Evolutionary conservation across 2,888 invertebrate species (phyloP), one percentile per base, ranked within the genome.

Genomic region (Eupithecia dodoneata): DNA sequence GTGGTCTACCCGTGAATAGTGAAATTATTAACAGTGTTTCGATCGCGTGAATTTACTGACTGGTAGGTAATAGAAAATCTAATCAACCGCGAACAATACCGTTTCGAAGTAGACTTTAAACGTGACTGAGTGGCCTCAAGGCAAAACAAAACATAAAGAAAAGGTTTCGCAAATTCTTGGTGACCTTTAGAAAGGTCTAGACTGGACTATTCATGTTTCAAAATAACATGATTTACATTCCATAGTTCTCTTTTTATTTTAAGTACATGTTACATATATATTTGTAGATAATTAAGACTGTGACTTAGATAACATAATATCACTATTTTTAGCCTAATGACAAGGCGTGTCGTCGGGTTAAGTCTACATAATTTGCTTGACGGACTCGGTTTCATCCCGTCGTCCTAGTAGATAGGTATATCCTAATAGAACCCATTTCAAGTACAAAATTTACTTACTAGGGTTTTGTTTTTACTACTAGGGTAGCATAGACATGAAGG

Each of bases 41-140:
- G 63, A 63, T 30, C 30, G 63, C 63, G 63, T 12, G 7, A 7
- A 7, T 55, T 30, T 30, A 63, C 30, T 12, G 10, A 59, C 59
- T 59, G 30, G 18, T 52, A 52, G 52, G 13, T 30, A 59, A 63
- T 63, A 30, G 3, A 18, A 63, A 30, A 30, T 12, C 10, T 30
- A 10, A 63, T 63, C 30, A 63, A 30, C 30, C 2, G 63, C 63
- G 63, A 63, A 63, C 42, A 71, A 73, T 41, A 75, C 78, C 75
- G 65, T 59, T 71, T 71, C 49, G 71, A 78, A 71, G 75, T 71
- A 73, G 71, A 67, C 12, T 71, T 45, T 30, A 49, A 59, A 30
- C 67, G 66, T 59, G 73, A 78, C 78, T 78, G 78, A 75, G 71
- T 63, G 45, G 59, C 59, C 42, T 42, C 66, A 66, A 42, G 42